A percentile compares a stretch with the other conserved stretches of the same genome.
Conservation (phyloP, 2,888 invertebrate species). For the Brenthis daphne region DNA sequence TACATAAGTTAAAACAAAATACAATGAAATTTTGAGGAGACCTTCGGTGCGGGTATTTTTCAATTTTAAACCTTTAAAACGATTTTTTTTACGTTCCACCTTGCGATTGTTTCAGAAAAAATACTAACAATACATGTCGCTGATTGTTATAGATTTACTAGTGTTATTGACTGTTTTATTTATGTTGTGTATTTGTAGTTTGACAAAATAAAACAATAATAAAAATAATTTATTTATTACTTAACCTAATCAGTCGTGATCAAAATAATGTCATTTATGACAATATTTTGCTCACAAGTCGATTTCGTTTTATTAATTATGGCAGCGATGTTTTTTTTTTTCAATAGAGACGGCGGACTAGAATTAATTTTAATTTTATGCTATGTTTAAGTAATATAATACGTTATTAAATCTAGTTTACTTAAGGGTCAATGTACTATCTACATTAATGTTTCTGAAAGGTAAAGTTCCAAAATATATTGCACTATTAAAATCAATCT, state of each 20-base stretch:
- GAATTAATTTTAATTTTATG: constrained; percentile 38
- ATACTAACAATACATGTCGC: no score
- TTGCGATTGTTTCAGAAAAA: no score
- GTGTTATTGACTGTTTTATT: constrained; percentile 5
- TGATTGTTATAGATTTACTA: no score
- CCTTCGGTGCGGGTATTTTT: no score
- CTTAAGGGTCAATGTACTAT: constrained; percentile 18
- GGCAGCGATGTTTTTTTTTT: constrained; percentile 52
- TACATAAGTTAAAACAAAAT: no score
- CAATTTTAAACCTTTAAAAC: no score
- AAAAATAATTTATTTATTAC: constrained; percentile 54
- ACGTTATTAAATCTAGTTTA: neutral
- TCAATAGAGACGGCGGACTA: constrained; percentile 41
- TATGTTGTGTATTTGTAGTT: constrained; percentile 33
- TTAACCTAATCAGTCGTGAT: constrained; percentile 62
- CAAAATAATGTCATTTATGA: constrained; percentile 62
- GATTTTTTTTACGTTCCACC: no score
- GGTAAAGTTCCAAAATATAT: neutral
- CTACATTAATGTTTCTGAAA: constrained; percentile 12
- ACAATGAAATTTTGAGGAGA: no score
- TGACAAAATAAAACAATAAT: constrained; percentile 42
- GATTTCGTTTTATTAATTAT: constrained; percentile 47
- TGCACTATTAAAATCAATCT: constrained; percentile 3
- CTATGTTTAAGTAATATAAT: neutral
- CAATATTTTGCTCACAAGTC: constrained; percentile 76